phyloP scores from a whole-genome alignment of 2,113 vertebrate genomes.

The Petrocephalus microphthalmus region DNA sequence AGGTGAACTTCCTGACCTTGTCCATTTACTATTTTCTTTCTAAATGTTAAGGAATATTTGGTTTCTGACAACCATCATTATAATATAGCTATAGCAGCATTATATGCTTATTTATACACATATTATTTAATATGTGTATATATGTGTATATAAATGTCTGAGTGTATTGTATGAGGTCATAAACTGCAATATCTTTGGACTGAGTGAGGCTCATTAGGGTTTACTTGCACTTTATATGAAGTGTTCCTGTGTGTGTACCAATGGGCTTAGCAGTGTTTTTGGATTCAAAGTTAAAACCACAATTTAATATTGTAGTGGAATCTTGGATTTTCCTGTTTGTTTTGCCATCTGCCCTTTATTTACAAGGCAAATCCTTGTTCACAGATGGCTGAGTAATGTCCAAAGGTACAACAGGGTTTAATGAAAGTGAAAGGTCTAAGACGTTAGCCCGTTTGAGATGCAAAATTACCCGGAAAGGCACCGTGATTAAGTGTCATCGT shows the following conservation, averaged over 20 bases:
- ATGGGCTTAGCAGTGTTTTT: not conserved
- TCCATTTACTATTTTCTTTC: not conserved
- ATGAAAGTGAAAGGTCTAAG: not conserved
- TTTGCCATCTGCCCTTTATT: slow-evolving; percentile 8
- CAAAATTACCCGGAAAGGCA: not conserved
- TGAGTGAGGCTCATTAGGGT: not conserved
- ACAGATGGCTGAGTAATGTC: not conserved
- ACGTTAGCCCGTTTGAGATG: not conserved
- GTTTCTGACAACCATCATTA: not conserved
- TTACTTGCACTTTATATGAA: not conserved
- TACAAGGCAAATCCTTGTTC: not conserved
- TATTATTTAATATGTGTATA: not conserved
- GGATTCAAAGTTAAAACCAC: not conserved
- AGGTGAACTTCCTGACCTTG: not conserved
- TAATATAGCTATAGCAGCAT: not conserved
- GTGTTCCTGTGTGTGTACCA: not conserved
- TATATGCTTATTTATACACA: not conserved
- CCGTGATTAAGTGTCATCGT: not conserved
- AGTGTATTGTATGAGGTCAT: not conserved
- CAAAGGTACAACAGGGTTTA: not conserved
- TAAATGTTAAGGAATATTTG: not conserved
- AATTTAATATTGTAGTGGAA: not conserved
- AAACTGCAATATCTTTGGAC: not conserved
- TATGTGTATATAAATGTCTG: too few species aligned
- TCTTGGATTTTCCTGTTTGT: not conserved